Conservation (phyloP, 2,113 vertebrate genomes). For the Rhineura floridana region DNA sequence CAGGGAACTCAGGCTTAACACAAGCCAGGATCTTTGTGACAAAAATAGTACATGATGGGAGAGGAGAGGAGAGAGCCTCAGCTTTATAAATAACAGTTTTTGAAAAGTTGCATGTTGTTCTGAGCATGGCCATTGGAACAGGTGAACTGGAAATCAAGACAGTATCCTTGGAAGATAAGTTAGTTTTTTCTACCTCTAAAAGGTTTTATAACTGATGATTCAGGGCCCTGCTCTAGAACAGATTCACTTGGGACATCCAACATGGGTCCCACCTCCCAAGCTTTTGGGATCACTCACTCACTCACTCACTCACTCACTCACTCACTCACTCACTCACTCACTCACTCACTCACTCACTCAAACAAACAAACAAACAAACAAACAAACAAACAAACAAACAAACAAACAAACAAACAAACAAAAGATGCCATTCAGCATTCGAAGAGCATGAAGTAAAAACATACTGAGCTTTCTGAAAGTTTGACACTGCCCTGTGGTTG, state of each 20-base stretch:
- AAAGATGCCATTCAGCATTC: neutral
- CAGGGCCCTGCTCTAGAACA: too few relatives aligned
- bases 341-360: too few relatives aligned
- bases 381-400: too few relatives aligned
- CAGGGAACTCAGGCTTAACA: too few relatives aligned
- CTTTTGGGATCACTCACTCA: neutral
- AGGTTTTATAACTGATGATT: neutral
- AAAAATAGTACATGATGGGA: too few relatives aligned
- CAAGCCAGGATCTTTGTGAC: too few relatives aligned
- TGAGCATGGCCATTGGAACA: neutral
- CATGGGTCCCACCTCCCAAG: neutral
- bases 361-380: too few relatives aligned
- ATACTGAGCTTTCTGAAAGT: constrained; percentile 54
- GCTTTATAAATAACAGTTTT: too few relatives aligned
- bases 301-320: neutral
- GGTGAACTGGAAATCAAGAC: neutral
- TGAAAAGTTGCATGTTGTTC: too few relatives aligned
- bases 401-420: too few relatives aligned
- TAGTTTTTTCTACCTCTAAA: neutral
- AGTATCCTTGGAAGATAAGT: neutral
- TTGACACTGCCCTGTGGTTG: neutral
- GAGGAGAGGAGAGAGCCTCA: too few relatives aligned
- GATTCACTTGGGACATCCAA: neutral
- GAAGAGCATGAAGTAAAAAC: neutral
- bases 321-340: too few relatives aligned